Base-by-base conservation (phyloP, 2,888 invertebrate species). In the Ypsolopha sequella region DNA sequence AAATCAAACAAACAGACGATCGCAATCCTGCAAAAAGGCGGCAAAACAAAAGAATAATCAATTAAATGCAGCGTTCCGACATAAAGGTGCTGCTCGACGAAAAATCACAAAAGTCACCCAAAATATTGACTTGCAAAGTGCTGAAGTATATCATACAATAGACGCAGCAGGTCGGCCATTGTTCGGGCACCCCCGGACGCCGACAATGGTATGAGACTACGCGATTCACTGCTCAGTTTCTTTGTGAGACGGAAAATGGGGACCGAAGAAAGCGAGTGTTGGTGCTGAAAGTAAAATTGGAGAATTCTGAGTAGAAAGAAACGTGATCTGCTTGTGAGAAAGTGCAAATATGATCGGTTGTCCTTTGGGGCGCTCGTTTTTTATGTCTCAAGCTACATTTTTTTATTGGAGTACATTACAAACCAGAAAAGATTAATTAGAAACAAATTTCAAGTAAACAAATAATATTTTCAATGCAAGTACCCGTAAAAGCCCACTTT, bases 51-150 rank as follows among this genome's bases (percentile, higher is more conserved):
- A 66, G 72, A 63, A 63, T 64, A 67, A 68, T 70, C 66, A 70
- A 73, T 70, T 65, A 71, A 69, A 72, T 66, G 73, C 70, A 58
- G 58, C 62, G 62, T 60, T 61, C 14, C 24, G 10, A 7, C 35
- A 33, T n/a, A 39, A 39, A 39, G 39, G 39, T 39, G 6, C 24
- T 24, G 39, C 9, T n/a, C 11, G 11, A n/a, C 39, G 9, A n/a
- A n/a, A 39, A 39, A 39, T 9, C 8, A 14, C 41, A 41, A 60
- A 62, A 79, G 74, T 80, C 81, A 78, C 80, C 82, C 73, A 84
- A 84, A 84, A 85, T 85, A 84, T 84, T 85, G 84, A 82, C 73
- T 80, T 70, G 75, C 79, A 76, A 81, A 82, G 81, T 84, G 82
- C 81, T 80, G 81, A 73, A 73, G 70, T n/a, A 33, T 34, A 34